Evolutionary conservation across 2,797 vertebrate genomes (phyloP).

Genomic region (Delichon dasypus): DNA sequence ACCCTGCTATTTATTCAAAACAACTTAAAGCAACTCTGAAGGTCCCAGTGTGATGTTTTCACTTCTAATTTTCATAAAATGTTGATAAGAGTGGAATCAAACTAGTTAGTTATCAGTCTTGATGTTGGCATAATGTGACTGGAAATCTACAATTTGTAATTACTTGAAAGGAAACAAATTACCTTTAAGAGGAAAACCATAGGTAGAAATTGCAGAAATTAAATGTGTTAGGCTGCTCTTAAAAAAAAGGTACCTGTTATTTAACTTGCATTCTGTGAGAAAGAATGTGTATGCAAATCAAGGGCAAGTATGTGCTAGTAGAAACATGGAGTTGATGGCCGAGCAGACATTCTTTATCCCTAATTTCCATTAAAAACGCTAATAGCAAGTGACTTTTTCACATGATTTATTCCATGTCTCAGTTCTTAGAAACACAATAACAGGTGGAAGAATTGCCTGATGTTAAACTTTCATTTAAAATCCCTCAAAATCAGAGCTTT

Average conservation of each 20-base stretch:
- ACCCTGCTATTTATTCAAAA: slow-evolving; percentile 75
- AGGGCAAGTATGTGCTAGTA: background rate
- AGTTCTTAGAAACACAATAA: background rate
- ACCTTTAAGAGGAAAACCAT: slow-evolving; percentile 81
- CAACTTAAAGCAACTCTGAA: slow-evolving; percentile 71
- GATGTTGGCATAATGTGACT: slow-evolving; percentile 68
- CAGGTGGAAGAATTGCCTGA: background rate
- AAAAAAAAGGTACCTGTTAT: slow-evolving; percentile 30
- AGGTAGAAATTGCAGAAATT: slow-evolving; percentile 81
- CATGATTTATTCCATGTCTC: background rate
- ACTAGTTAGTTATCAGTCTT: slow-evolving; percentile 75
- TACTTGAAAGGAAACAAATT: slow-evolving; percentile 82
- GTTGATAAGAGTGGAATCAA: slow-evolving; percentile 76
- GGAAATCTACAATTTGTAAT: slow-evolving; percentile 78
- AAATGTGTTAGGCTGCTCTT: slow-evolving; percentile 70
- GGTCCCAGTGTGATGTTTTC: slow-evolving; percentile 74
- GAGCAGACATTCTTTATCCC: background rate
- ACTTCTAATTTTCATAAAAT: slow-evolving; percentile 75
- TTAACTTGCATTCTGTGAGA: slow-evolving; percentile 1
- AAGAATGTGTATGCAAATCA: background rate
- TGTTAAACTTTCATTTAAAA: background rate
- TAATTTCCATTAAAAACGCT: background rate
- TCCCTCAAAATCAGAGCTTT: background rate
- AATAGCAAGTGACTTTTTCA: background rate
- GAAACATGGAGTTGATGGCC: background rate